Evolutionary conservation across 37 sponge, comb jelly and placozoan genomes (phyloP), one percentile per base, ranked within the genome.

Genomic region (Dysidea cf. avara): DNA sequence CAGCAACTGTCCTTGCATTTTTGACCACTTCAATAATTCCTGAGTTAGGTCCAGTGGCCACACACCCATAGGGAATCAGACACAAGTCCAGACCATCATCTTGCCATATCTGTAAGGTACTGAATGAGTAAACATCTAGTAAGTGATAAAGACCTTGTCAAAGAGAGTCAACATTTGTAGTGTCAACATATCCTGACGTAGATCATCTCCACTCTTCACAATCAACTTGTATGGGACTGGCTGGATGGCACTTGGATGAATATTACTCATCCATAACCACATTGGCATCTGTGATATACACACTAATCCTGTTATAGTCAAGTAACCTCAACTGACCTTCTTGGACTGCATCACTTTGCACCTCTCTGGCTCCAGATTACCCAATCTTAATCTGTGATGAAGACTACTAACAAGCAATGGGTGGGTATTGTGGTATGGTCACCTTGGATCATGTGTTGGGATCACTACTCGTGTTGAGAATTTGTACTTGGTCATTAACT

Each of bases 1-100:
- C 61, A 7, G 72, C 71, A 39, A 89, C 69, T 14, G 93, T 92
- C 32, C 66, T 68, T 0, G 92, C 68, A 36, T 86, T 71, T 56
- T 68, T 82, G 33, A 95, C 89, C 18, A 87, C 92, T 53, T 95
- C 96, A 70, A 95, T 95, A 75, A 95, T 69, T 31, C 96, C 96
- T 47, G 69, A 60, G 14, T 85, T 72, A 1, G 55, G 53, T 1
- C 86, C 81, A 1, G 96, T 95, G 13, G 92, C 84, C 60, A 87
- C 74, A 63, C 96, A 95, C n/a, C 87, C 87, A 73, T 95, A 95
- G 0, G 91, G 91, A 36, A 85, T 82, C 56, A 95, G 69, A 37
- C 69, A 53, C 72, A 92, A 37, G 56, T 92, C 78, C 17, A 92
- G 61, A 0, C 87, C 82, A 39, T 92, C 76, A 25, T 92, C 76